Base-by-base conservation (phyloP, 2,797 vertebrate species). In the Acrossocheilus wenchowensis region DNA sequence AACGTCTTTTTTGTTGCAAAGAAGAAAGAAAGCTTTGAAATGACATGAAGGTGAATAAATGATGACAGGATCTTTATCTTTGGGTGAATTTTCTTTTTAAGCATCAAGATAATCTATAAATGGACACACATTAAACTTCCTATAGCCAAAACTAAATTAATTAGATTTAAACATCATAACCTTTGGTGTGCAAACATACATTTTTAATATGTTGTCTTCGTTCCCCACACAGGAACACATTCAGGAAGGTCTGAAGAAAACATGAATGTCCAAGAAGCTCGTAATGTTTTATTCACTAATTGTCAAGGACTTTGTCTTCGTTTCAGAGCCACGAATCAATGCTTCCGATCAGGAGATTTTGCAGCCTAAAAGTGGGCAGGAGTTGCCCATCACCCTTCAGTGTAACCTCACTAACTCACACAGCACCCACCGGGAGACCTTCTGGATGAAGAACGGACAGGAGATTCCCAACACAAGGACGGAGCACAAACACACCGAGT, bases 251-350 rank as follows among this genome's bases (percentile, higher is more conserved):
- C 85, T 30, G 12, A 43, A 74, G 34, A 79, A 62, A 77, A 90
- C 75, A 85, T 89, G 86, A 86, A 78, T 88, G 84, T 82, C 83
- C 83, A 83, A 64, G 82, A 73, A 41, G 57, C n/a, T 89, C 11
- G 4, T 78, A 68, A 86, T 91, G 92, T 90, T 91, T 92, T 89
- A 90, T 91, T 91, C 91, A 91, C 93, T 91, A 91, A 94, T 90
- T 90, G 92, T 91, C 84, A 88, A 87, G 92, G 89, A 92, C 89
- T 93, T 80, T 94, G 78, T 94, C 87, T 95, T 89, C 93, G 77
- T 97, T 98, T 92, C 97, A 99, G 98, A 98, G 95, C 98, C 98
- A 91, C 95, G 95, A 92, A 99, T 99, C 94, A 96, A 96, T 85
- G 94, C 97, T 92, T 97, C 97, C 15, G 97, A 97, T 92, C 96